Evolutionary conservation across 2,797 vertebrate species (phyloP).

Genomic region (Lepus oiostolus): DNA sequence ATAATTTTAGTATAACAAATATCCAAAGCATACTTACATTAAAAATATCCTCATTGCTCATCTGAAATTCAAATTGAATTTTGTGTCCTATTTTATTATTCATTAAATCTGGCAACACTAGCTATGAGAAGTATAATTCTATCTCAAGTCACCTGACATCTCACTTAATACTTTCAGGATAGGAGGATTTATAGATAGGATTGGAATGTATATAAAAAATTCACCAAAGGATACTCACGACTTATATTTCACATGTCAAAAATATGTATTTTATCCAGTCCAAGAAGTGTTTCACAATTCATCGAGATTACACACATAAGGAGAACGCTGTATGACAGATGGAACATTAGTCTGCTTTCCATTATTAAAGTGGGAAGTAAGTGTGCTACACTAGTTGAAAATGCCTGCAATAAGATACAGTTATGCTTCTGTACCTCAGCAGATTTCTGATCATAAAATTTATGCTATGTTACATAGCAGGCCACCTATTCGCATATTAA

Average conservation of each 20-base stretch:
- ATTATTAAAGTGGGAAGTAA: background rate
- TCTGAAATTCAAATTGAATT: background rate
- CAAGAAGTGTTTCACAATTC: background rate
- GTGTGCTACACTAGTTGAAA: background rate
- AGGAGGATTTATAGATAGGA: background rate
- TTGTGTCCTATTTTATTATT: background rate
- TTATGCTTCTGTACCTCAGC: background rate
- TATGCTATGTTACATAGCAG: background rate
- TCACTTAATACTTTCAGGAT: background rate
- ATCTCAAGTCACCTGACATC: background rate
- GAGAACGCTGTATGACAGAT: background rate
- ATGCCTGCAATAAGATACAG: conserved; percentile 36
- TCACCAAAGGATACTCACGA: background rate
- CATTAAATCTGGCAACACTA: background rate
- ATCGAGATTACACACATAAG: background rate
- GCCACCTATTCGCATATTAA: background rate
- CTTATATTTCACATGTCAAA: background rate
- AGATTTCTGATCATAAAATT: conserved; percentile 21
- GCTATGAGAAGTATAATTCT: background rate
- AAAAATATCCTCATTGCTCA: background rate
- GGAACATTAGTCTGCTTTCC: background rate
- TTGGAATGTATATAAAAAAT: background rate
- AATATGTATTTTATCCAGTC: background rate
- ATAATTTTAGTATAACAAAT: background rate
- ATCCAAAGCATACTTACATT: background rate